Evolutionary conservation across 2,113 vertebrate genomes (phyloP).

Genomic region (Charadrius vociferus): DNA sequence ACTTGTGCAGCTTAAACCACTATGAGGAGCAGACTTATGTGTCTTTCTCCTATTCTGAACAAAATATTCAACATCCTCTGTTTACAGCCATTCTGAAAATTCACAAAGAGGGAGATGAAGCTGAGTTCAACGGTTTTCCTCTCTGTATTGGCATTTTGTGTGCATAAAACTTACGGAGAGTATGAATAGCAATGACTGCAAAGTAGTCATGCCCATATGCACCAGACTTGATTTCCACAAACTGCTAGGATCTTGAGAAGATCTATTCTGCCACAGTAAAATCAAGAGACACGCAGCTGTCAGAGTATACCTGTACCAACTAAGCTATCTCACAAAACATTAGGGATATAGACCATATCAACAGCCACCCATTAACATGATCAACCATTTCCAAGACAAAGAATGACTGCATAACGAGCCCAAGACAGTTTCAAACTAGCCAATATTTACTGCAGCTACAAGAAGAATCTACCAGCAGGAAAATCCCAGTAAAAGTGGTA

Average conservation of each 20-base stretch:
- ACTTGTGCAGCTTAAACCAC: neutral
- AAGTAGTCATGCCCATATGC: neutral
- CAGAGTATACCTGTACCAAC: neutral
- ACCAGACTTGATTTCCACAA: neutral
- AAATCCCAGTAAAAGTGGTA: neutral
- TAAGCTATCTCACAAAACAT: neutral
- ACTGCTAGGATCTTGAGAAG: neutral
- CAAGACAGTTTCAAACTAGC: neutral
- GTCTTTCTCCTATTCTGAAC: neutral
- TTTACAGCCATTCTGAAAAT: neutral
- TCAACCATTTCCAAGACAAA: neutral
- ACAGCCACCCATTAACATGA: neutral
- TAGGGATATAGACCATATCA: neutral
- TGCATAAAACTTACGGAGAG: neutral
- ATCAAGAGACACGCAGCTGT: neutral
- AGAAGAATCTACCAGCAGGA: neutral
- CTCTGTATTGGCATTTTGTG: neutral
- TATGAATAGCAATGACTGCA: neutral
- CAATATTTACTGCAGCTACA: neutral
- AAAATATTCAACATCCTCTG: neutral
- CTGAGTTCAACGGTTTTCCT: neutral
- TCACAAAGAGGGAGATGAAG: neutral
- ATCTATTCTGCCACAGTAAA: neutral
- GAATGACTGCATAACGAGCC: neutral
- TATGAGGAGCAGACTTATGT: neutral